Percentiles rank a stretch among this genome's conserved stretches.
These are phyloP conservation scores for Orestias chungarensis DNA, from an alignment of 2,797 vertebrate species.

Conservation along the genomic window DNA sequence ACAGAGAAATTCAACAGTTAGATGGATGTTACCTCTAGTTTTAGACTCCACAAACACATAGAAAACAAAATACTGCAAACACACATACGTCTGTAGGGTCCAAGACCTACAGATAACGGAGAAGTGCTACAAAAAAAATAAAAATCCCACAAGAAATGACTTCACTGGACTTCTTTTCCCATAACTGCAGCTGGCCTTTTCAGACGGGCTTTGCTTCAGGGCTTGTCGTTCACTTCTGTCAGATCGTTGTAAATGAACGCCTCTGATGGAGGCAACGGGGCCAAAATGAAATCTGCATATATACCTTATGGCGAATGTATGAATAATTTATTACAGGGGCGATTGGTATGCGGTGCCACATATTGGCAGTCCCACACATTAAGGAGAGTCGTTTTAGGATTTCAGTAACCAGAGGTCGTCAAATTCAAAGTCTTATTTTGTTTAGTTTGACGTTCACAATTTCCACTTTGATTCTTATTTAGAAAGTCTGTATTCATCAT, in stretches of 20 bases:
- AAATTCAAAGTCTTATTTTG: constrained; percentile 6
- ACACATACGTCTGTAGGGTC: neutral
- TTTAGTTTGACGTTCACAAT: neutral
- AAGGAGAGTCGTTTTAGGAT: constrained; percentile 20
- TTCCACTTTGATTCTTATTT: constrained; percentile 1
- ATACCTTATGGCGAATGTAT: constrained; percentile 35
- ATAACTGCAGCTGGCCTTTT: constrained; percentile 23
- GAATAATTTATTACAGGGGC: constrained; percentile 57
- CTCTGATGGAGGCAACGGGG: constrained; percentile 3
- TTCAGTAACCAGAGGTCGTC: constrained; percentile 17
- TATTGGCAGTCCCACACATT: constrained; percentile 3
- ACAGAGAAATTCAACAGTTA: constrained; percentile 35
- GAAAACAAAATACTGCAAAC: too few species aligned
- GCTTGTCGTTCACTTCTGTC: constrained; percentile 31
- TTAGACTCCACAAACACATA: constrained; percentile 11
- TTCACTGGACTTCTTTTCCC: neutral
- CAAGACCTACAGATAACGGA: constrained; percentile 1
- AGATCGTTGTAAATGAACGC: constrained; percentile 11
- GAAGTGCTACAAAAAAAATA: constrained; percentile 1
- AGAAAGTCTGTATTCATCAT: neutral
- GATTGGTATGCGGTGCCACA: constrained; percentile 20
- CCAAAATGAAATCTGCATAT: constrained; percentile 12
- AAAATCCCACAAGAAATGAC: constrained; percentile 11
- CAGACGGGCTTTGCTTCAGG: constrained; percentile 12
- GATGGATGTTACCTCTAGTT: constrained; percentile 36